Conservation (phyloP, 2,888 invertebrate species). For the Eristalis intricaria region DNA sequence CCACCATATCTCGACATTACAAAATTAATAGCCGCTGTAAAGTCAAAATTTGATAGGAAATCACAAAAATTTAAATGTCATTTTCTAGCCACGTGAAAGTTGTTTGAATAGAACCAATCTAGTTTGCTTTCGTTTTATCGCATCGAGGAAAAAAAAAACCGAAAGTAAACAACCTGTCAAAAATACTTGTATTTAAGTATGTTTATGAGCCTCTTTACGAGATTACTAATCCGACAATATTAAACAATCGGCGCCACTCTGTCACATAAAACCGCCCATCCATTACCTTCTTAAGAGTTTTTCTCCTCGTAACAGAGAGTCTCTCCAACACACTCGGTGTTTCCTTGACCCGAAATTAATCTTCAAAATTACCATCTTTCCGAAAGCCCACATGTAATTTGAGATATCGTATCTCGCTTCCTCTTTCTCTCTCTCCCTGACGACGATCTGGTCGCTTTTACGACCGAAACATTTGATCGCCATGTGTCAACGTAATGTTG, state of each 20-base stretch:
- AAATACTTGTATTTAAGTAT: not conserved
- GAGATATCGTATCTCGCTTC: constrained; percentile 19
- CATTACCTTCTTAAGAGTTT: constrained; percentile 13
- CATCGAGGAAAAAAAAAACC: not conserved
- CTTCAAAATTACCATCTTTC: constrained; percentile 41
- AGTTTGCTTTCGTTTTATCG: constrained; percentile 10
- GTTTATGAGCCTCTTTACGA: not conserved
- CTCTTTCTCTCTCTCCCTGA: not conserved
- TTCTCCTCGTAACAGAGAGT: not conserved
- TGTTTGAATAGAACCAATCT: not conserved
- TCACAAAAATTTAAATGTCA: not conserved
- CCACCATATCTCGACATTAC: not conserved
- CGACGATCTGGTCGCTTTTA: constrained; percentile 22
- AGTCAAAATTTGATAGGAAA: not conserved
- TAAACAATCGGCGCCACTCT: constrained; percentile 24
- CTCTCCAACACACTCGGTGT: not conserved
- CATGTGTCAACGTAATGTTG: constrained; percentile 62
- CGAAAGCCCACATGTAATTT: constrained; percentile 57
- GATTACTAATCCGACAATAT: constrained; percentile 22
- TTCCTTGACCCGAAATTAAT: constrained; percentile 15
- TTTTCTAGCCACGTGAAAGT: constrained; percentile 8
- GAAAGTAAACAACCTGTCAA: constrained; percentile 8
- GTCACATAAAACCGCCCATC: constrained; percentile 19
- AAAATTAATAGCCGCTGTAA: not conserved
- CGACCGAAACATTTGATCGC: constrained; percentile 57